A percentile compares a stretch with the other conserved stretches of the same genome.
These are phyloP conservation scores for Eleginops maclovinus DNA, from an alignment of 2,113 vertebrate species.

Conservation along the genomic window DNA sequence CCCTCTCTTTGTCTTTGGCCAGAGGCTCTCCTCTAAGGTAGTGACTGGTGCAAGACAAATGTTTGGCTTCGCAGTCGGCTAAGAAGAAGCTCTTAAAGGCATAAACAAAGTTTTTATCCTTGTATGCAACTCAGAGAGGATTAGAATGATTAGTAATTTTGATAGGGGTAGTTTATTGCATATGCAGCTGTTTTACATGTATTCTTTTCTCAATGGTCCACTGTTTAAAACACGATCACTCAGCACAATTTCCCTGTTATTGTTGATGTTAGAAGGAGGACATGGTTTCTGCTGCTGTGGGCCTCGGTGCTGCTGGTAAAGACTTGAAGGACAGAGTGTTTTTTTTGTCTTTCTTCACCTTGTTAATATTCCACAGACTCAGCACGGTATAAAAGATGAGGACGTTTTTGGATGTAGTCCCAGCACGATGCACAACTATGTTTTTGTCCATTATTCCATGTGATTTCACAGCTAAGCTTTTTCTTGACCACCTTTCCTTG, in stretches of 20 bases:
- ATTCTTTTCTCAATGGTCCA: neutral
- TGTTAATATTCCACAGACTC: conserved; percentile 65
- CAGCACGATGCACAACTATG: conserved; percentile 20
- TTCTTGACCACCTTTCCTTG: conserved; percentile 14
- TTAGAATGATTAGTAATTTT: conserved; percentile 19
- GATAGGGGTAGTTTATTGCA: neutral
- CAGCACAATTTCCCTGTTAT: conserved; percentile 26
- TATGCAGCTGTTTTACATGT: neutral
- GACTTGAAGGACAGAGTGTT: conserved; percentile 51
- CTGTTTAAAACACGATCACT: conserved; percentile 20
- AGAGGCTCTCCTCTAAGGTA: conserved; percentile 58
- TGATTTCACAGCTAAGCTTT: conserved; percentile 21
- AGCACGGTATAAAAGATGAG: conserved; percentile 61
- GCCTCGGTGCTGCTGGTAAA: conserved; percentile 32
- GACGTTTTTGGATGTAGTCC: conserved; percentile 53
- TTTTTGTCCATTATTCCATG: conserved; percentile 41
- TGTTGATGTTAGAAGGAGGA: conserved; percentile 43
- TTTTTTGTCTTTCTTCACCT: conserved; percentile 13
- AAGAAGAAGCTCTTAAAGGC: conserved; percentile 33
- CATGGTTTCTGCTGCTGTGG: conserved; percentile 9
- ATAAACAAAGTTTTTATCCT: conserved; percentile 27
- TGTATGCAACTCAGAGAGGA: neutral
- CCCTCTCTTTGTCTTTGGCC: conserved; percentile 77
- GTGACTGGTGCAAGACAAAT: conserved; percentile 60
- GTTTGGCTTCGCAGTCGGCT: conserved; percentile 49